phyloP scores from a whole-genome alignment of 2,797 vertebrate genomes.

The Chloroceryle amazona region DNA sequence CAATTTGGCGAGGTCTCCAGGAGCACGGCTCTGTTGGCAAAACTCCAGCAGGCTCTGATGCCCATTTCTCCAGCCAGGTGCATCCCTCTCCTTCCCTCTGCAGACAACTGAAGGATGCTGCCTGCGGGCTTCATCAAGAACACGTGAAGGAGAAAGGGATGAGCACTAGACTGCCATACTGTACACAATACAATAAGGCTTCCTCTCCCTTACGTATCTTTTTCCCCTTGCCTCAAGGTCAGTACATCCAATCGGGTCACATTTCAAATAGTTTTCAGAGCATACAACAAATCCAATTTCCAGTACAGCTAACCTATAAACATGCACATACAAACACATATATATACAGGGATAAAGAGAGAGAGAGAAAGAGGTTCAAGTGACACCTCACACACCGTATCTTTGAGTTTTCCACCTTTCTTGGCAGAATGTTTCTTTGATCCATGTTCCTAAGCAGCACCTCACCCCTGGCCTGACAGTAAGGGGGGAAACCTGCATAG shows the following conservation, averaged over 20 bases:
- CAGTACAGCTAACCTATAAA: neutral
- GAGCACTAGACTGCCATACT: neutral
- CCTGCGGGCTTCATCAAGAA: neutral
- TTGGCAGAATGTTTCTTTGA: neutral
- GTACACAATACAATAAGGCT: fast-evolving
- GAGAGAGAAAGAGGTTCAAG: neutral
- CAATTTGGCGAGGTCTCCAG: neutral
- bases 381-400: neutral
- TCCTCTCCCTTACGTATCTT: neutral
- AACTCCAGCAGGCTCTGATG: neutral
- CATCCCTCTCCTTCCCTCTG: neutral
- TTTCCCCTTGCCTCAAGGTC: neutral
- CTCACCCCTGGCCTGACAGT: neutral
- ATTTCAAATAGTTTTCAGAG: neutral
- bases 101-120: neutral
- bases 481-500: neutral
- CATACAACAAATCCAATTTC: neutral
- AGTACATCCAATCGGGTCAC: neutral
- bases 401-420: neutral
- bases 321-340: neutral
- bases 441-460: neutral
- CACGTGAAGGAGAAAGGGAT: neutral
- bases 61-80: neutral
- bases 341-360: neutral
- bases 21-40: neutral